Base-by-base conservation (phyloP, 2,113 vertebrate genomes). In the Sturnira hondurensis region DNA sequence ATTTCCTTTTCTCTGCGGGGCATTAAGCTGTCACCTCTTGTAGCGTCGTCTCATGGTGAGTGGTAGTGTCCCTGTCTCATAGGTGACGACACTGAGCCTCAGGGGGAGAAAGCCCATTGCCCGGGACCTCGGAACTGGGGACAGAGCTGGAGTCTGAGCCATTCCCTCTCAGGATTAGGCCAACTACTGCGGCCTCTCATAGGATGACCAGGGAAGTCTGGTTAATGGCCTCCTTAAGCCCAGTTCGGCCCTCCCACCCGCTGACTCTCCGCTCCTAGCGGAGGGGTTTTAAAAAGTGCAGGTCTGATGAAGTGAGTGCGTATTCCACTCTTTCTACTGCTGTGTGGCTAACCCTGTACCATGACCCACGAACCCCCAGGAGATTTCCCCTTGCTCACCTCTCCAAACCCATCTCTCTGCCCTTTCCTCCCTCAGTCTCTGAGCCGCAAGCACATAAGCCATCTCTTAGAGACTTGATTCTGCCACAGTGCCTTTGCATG, bases 211-310 rank as follows among this genome's bases (percentile, higher is more conserved):
- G 6, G 6, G 22, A 41, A 56, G 3, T 26, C 43, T 33, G 5
- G 4, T 33, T 7, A 31, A 6, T 47, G 73, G 7, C 15, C 54
- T n/a, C n/a, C 17, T 43, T 17, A 16, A 41, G 26, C 50, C 22
- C 9, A 0, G 17, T 38, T 11, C 38, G 67, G 22, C 33, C 10
- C 4, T 14, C 56, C 47, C 19, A 19, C 22, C 31, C 14, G 0
- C 2, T 0, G 0, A 8, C 20, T 54, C 50, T 38, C 41, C 5
- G 16, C 41, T 71, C 61, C 7, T 4, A 31, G 67, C 22, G 33
- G 19, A 45, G 20, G 15, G 2, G 5, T 16, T 78, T 52, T n/a
- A 52, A 10, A 56, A 71, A 31, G 20, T n/a, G 10, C 43, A 28
- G 5, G 28, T 36, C 19, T 52, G 36, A 61, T n/a, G 4, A 16